Evolutionary conservation across 2,797 vertebrate genomes (phyloP).

Genomic region (Macrochelys suwanniensis): DNA sequence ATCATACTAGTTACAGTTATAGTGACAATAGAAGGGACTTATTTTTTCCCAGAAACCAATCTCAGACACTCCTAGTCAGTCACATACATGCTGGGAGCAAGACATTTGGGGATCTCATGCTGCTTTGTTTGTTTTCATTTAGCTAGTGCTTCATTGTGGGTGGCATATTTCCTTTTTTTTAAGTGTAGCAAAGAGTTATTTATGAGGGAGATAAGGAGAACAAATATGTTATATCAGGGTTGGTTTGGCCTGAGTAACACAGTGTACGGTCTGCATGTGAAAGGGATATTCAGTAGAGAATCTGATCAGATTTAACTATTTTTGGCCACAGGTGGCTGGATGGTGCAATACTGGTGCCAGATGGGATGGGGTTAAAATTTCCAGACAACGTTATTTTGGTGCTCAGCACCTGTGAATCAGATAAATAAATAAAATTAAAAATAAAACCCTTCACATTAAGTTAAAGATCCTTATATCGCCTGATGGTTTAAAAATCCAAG

Average conservation of each 20-base stretch:
- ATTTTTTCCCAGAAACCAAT: rapidly evolving
- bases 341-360: background rate
- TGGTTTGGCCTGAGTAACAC: background rate
- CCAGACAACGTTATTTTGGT: constrained; percentile 31
- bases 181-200: constrained; percentile 34
- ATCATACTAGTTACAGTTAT: background rate
- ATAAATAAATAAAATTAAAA: background rate
- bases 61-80: rapidly evolving
- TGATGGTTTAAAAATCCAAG: constrained; percentile 7
- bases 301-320: background rate
- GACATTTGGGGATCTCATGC: rapidly evolving
- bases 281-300: background rate
- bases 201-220: constrained; percentile 17
- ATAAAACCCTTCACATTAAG: background rate
- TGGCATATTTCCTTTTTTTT: constrained; percentile 12
- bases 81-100: background rate
- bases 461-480: background rate
- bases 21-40: rapidly evolving
- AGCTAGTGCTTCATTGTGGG: background rate
- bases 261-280: background rate
- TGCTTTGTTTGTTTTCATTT: background rate
- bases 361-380: constrained; percentile 27
- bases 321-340: rapidly evolving
- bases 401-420: background rate
- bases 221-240: background rate